A percentile compares a stretch with the other conserved stretches of the same genome.
These are phyloP conservation scores for Tipula helvola DNA, from an alignment of 2,888 invertebrate species.

Conservation along the genomic window DNA sequence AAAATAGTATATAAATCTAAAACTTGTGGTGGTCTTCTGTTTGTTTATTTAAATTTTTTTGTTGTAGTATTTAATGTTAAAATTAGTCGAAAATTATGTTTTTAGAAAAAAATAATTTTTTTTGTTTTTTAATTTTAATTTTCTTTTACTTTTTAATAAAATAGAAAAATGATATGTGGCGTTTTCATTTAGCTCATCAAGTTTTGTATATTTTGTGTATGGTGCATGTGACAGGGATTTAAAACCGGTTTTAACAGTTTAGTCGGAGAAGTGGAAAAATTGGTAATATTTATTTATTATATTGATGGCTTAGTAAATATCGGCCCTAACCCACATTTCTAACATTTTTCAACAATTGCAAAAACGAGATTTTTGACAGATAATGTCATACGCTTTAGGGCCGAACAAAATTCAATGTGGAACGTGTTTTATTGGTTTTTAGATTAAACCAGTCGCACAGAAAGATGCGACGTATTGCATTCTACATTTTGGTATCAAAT, in stretches of 20 bases:
- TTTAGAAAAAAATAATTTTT: background rate
- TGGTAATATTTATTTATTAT: no score
- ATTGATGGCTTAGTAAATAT: no score
- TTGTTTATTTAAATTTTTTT: background rate
- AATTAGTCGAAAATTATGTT: background rate
- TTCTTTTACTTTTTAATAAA: background rate
- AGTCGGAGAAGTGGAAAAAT: no score
- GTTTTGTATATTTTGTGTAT: background rate
- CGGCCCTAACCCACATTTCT: no score
- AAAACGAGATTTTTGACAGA: no score
- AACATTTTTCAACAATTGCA: no score
- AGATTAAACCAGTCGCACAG: no score
- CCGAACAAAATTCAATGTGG: no score
- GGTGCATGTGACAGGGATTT: background rate
- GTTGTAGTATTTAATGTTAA: background rate
- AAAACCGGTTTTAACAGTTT: background rate
- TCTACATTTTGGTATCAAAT: no score
- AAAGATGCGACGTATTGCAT: no score
- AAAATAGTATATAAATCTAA: background rate
- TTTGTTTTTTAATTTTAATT: background rate
- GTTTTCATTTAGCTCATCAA: background rate
- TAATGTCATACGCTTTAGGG: no score
- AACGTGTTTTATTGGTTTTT: no score
- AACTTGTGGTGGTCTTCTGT: background rate
- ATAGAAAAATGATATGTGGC: background rate